phyloP scores from a whole-genome alignment of 2,888 invertebrate genomes.

The Seira sanloemensis region DNA sequence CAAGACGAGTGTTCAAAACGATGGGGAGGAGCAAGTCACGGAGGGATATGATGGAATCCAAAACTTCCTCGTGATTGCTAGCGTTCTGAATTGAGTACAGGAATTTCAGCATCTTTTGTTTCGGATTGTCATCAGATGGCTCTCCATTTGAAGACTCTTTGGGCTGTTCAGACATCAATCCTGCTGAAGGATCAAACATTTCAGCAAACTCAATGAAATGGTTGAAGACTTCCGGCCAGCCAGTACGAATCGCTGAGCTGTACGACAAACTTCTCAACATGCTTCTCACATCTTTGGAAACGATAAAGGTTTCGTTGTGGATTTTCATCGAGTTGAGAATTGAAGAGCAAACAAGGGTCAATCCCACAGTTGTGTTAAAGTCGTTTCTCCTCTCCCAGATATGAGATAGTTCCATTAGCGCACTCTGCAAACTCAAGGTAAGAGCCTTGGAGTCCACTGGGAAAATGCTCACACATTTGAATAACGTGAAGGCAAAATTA shows the following conservation, averaged over 20 bases:
- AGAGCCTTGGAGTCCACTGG: conserved; percentile 67
- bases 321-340: conserved; percentile 44
- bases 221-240: conserved; percentile 56
- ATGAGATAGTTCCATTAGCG: conserved; percentile 63
- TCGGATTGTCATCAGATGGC: conserved; percentile 23
- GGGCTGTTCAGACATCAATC: conserved; percentile 13
- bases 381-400: conserved; percentile 53
- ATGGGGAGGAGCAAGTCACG: conserved; percentile 74
- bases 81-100: conserved; percentile 81
- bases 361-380: conserved; percentile 39
- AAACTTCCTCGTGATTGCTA: conserved; percentile 80
- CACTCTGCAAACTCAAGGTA: conserved; percentile 65
- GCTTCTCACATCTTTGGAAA: conserved; percentile 64
- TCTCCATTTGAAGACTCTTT: not conserved
- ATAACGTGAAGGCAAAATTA: conserved; percentile 60
- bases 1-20: conserved; percentile 77
- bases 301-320: conserved; percentile 51
- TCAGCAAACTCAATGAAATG: conserved; percentile 51
- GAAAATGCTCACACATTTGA: conserved; percentile 62
- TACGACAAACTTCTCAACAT: conserved; percentile 54
- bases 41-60: conserved; percentile 78
- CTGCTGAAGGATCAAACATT: conserved; percentile 52
- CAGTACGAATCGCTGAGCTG: conserved; percentile 45
- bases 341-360: conserved; percentile 35
- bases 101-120: conserved; percentile 75